phyloP scores from a whole-genome alignment of 2,797 vertebrate species.

The Tenualosa thibaudeaui region DNA sequence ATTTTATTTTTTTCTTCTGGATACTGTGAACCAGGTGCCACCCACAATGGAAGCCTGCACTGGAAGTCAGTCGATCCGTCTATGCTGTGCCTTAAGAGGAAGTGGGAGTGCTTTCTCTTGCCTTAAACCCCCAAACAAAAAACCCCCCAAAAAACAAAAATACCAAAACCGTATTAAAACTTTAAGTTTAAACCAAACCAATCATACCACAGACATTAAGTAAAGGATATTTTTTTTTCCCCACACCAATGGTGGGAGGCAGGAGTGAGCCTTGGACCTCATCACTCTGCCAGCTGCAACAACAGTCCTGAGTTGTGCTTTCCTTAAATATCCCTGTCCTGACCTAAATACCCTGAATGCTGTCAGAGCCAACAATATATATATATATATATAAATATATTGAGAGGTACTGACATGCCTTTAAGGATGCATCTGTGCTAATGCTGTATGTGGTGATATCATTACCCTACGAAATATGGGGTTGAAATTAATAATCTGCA shows the following conservation, averaged over 20 bases:
- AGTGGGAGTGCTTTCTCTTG: neutral
- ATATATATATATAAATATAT: neutral
- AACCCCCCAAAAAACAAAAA: neutral
- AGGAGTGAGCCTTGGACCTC: neutral
- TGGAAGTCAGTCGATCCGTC: neutral
- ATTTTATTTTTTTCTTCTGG: neutral
- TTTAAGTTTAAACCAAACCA: neutral
- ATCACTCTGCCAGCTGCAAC: neutral
- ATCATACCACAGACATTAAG: neutral
- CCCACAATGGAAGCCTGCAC: neutral
- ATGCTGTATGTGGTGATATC: neutral
- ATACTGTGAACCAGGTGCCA: neutral
- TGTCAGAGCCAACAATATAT: neutral
- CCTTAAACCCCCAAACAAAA: neutral
- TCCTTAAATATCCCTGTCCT: neutral
- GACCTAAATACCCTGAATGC: conserved; percentile 1
- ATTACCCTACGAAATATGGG: neutral
- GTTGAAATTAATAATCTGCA: neutral
- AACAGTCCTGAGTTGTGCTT: neutral
- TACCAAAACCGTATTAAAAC: neutral
- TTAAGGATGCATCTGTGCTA: neutral
- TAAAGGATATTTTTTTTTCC: too few species aligned
- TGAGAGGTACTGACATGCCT: neutral
- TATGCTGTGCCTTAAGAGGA: neutral
- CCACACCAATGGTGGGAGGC: too few species aligned